Evolutionary conservation across 1,140 invertebrate species (phyloP).

Genomic region (Teleopsis dalmanni): DNA sequence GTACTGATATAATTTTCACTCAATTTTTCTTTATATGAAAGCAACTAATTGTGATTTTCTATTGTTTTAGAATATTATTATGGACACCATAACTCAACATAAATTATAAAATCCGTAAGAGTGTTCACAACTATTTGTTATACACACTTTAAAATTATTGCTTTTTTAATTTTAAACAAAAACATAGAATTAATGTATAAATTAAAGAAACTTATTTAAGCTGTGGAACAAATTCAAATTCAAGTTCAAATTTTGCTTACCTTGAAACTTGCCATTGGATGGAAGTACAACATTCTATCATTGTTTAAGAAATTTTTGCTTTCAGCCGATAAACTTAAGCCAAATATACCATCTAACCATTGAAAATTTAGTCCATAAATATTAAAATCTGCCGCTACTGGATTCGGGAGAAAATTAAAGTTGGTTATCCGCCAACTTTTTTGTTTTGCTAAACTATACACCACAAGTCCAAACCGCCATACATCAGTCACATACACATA

Average conservation of each 20-base stretch:
- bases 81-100: no score
- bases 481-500: slow-evolving; percentile 67
- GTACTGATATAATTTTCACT: no score
- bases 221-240: background rate
- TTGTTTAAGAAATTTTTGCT: no score
- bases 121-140: no score
- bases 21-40: no score
- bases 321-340: slow-evolving; percentile 61
- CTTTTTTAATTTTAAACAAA: no score
- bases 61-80: no score
- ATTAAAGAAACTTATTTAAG: no score
- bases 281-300: slow-evolving; percentile 55
- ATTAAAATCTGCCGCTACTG: slow-evolving; percentile 59
- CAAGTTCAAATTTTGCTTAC: slow-evolving; percentile 12
- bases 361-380: slow-evolving; percentile 66
- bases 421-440: slow-evolving; percentile 66
- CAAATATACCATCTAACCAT: slow-evolving; percentile 76
- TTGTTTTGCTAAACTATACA: slow-evolving; percentile 58
- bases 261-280: slow-evolving; percentile 68
- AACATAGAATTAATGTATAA: no score
- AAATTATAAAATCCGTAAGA: no score
- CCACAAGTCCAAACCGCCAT: slow-evolving; percentile 64
- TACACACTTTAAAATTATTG: no score
- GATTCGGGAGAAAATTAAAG: slow-evolving; percentile 70
- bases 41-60: no score